A percentile compares a stretch with the other conserved stretches of the same genome.
These are phyloP conservation scores for Pseudopleuronectes americanus DNA, from an alignment of 2,797 vertebrate genomes.

Conservation along the genomic window DNA sequence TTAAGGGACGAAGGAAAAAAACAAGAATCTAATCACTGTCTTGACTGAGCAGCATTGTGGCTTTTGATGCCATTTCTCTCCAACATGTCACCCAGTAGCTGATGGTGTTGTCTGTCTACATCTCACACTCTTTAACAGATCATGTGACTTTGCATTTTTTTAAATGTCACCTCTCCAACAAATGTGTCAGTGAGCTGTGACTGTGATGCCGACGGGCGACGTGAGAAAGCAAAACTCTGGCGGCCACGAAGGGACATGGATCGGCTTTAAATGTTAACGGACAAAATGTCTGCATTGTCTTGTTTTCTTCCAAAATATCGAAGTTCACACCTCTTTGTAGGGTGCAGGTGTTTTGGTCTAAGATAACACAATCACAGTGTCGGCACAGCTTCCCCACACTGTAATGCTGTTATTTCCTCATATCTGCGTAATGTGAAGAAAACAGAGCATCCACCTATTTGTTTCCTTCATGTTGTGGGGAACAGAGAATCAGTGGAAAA, in stretches of 20 bases:
- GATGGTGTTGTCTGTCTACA: conserved; percentile 57
- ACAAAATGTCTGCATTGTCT: conserved; percentile 15
- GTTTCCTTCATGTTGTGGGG: conserved; percentile 44
- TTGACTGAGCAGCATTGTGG: conserved; percentile 35
- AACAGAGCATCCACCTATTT: conserved; percentile 41
- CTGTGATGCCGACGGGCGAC: conserved; percentile 9
- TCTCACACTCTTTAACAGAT: conserved; percentile 44
- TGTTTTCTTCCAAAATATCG: conserved; percentile 36
- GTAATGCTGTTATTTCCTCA: conserved; percentile 27
- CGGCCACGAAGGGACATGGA: conserved; percentile 27
- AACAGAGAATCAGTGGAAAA: conserved; percentile 43
- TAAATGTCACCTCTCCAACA: conserved; percentile 52
- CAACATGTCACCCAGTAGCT: conserved; percentile 59
- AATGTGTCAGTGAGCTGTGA: conserved; percentile 38
- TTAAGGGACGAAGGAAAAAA: conserved; percentile 30
- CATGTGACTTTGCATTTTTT: conserved; percentile 63
- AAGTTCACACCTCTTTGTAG: conserved; percentile 19
- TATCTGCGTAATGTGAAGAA: conserved; percentile 60
- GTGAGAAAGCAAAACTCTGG: conserved; percentile 25
- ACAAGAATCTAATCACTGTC: conserved; percentile 43
- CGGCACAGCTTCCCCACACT: conserved; percentile 33
- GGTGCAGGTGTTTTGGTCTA: conserved; percentile 28
- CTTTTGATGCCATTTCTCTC: conserved; percentile 57
- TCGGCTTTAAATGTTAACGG: conserved; percentile 24
- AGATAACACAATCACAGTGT: conserved; percentile 20